Percentiles rank a stretch among this genome's conserved stretches.
phyloP scores from a whole-genome alignment of 2,797 vertebrate species.

The Enteromius fasciolatus region DNA sequence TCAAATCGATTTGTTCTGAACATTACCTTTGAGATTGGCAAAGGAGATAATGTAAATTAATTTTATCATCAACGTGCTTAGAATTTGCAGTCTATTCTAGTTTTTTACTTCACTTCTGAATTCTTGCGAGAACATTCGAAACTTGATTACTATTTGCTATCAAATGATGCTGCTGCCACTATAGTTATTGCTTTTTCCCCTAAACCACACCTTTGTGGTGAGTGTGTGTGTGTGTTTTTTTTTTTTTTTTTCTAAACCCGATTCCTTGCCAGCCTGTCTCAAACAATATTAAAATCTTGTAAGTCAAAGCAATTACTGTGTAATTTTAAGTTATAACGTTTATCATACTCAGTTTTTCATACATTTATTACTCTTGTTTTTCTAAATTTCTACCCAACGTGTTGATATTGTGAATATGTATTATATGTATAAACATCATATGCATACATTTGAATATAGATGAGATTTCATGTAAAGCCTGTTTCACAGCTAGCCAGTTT shows the following conservation, averaged over 20 bases:
- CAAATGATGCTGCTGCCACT: not conserved
- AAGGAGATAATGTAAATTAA: not conserved
- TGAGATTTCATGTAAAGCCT: constrained; percentile 59
- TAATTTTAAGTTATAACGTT: constrained; percentile 75
- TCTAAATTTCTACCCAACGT: constrained; percentile 63
- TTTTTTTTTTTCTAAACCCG: no score
- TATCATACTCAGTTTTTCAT: constrained; percentile 54
- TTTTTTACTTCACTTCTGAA: not conserved
- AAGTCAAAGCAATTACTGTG: constrained; percentile 73
- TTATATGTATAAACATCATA: constrained; percentile 62
- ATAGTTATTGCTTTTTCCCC: not conserved
- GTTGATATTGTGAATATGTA: constrained; percentile 27
- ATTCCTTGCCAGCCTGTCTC: constrained; percentile 54
- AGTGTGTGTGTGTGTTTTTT: not conserved
- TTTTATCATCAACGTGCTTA: not conserved
- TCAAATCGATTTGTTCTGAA: not conserved
- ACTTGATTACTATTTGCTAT: constrained; percentile 5
- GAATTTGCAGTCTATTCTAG: not conserved
- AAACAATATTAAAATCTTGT: constrained; percentile 61
- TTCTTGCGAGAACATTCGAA: not conserved
- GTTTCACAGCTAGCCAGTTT: constrained; percentile 70
- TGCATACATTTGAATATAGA: constrained; percentile 59
- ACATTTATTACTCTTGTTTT: constrained; percentile 64
- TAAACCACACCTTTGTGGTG: not conserved
- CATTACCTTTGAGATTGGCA: not conserved